These are phyloP conservation scores for Crotalus adamanteus DNA, from an alignment of 2,797 vertebrate species.

Conservation along the genomic window DNA sequence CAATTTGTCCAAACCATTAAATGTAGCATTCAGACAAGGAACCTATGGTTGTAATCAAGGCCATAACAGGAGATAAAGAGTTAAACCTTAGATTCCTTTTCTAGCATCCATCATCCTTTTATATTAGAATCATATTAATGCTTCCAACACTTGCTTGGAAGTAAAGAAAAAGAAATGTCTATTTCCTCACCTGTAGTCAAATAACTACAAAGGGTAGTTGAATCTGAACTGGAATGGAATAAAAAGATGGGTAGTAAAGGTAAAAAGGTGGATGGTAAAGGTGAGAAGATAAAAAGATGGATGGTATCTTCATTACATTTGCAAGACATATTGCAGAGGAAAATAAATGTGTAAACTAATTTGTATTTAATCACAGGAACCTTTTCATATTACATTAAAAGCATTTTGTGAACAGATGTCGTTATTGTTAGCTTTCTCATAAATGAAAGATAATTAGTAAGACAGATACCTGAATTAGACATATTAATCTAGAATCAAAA, in stretches of 20 bases:
- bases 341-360: not conserved
- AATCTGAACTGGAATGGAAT: not conserved
- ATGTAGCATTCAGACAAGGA: not conserved
- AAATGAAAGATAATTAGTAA: not conserved
- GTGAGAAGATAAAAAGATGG: not conserved
- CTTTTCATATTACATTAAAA: not conserved
- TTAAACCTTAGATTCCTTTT: not conserved
- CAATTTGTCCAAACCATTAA: not conserved
- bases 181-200: constrained; percentile 50
- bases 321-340: not conserved
- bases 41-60: not conserved
- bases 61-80: not conserved
- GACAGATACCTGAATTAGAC: not conserved
- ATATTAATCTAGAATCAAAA: not conserved
- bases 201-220: not conserved
- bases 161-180: not conserved
- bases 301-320: not conserved
- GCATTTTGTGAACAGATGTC: not conserved
- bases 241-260: not conserved
- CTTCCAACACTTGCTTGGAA: not conserved
- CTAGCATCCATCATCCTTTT: not conserved
- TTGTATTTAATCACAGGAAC: not conserved
- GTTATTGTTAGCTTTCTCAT: not conserved
- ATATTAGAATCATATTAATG: not conserved
- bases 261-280: not conserved